Conservation (phyloP, 2,113 vertebrate genomes). For the Columbina picui region DNA sequence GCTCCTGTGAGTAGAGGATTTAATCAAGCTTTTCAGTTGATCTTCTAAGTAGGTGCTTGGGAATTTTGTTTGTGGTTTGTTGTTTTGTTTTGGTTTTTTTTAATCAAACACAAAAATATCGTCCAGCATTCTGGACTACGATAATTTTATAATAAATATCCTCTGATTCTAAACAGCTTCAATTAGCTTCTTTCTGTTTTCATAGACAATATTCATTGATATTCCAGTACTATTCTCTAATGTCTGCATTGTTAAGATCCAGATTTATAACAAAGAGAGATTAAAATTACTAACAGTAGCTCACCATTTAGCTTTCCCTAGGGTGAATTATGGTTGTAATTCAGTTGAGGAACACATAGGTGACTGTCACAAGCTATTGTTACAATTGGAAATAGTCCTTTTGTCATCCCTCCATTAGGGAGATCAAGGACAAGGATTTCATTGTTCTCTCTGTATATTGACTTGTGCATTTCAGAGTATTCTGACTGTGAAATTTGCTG, state of each 20-base stretch:
- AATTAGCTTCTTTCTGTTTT: background rate
- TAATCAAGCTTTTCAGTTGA: background rate
- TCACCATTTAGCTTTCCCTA: background rate
- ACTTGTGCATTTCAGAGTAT: background rate
- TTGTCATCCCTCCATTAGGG: background rate
- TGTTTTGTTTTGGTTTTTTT: no score
- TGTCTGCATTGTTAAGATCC: background rate
- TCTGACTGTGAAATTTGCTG: slow-evolving; percentile 2
- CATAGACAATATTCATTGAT: background rate
- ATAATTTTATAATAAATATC: background rate
- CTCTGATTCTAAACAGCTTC: background rate
- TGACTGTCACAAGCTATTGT: slow-evolving; percentile 22
- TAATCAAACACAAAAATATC: background rate
- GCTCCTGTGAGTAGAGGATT: background rate
- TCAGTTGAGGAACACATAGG: background rate
- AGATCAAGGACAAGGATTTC: slow-evolving; percentile 2
- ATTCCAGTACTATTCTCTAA: background rate
- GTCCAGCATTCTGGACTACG: background rate
- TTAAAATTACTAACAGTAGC: background rate
- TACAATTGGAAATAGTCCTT: background rate
- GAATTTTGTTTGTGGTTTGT: no score
- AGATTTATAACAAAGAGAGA: background rate
- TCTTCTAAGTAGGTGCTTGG: background rate
- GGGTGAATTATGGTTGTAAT: background rate
- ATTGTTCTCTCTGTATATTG: slow-evolving; percentile 15